Evolutionary conservation across 2,797 vertebrate species (phyloP).

Genomic region (Clangula hyemalis): DNA sequence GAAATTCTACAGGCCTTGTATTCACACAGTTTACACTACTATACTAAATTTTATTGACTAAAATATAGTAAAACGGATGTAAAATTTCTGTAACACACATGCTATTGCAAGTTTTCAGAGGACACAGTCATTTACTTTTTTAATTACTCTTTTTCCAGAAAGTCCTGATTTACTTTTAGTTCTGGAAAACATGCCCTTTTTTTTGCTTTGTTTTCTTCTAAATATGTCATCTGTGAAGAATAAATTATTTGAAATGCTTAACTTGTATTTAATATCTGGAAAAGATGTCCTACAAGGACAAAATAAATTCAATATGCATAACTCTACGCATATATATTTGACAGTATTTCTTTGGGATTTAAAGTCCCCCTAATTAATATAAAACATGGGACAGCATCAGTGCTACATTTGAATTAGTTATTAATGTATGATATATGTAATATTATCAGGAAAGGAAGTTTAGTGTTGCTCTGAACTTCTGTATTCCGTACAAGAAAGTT

Average conservation of each 20-base stretch:
- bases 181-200: background rate
- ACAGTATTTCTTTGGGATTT: background rate
- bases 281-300: background rate
- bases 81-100: background rate
- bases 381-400: background rate
- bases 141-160: background rate
- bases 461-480: background rate
- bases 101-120: background rate
- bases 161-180: background rate
- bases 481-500: background rate
- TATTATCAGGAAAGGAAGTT: background rate
- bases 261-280: background rate
- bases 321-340: background rate
- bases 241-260: background rate
- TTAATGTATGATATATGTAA: background rate
- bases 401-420: background rate
- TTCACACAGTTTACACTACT: background rate
- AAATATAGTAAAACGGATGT: background rate
- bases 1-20: background rate
- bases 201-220: background rate
- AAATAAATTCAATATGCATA: background rate
- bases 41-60: background rate
- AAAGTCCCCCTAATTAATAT: background rate
- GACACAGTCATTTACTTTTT: background rate
- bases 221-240: background rate